These are phyloP conservation scores for Nemoura dubitans DNA, from an alignment of 2,888 invertebrate species.

Conservation along the genomic window DNA sequence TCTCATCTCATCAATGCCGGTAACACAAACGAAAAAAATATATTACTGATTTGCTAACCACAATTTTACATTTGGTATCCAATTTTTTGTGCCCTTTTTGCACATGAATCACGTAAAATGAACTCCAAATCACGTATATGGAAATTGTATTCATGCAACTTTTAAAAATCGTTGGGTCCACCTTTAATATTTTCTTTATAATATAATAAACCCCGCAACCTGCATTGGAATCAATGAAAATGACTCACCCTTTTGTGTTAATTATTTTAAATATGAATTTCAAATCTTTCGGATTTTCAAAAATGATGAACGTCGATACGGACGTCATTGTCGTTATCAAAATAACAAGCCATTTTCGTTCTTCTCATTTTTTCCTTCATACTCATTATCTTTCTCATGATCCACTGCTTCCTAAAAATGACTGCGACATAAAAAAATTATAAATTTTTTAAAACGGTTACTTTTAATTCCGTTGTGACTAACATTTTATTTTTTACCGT, in stretches of 20 bases:
- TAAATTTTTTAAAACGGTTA: background rate
- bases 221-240: background rate
- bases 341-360: slow-evolving; percentile 23
- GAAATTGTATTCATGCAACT: background rate
- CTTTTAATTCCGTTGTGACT: background rate
- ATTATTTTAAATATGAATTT: background rate
- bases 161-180: background rate
- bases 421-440: background rate
- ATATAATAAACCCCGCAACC: too few relatives aligned
- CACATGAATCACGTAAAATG: background rate
- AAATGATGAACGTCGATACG: background rate
- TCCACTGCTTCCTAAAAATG: slow-evolving; percentile 30
- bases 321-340: background rate
- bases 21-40: background rate
- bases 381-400: slow-evolving; percentile 23
- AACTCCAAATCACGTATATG: background rate
- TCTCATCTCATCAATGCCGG: slow-evolving; percentile 18
- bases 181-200: background rate
- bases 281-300: background rate
- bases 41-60: background rate
- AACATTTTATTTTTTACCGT: background rate
- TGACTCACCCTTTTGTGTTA: too few relatives aligned
- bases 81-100: too few relatives aligned
- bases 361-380: slow-evolving; percentile 33
- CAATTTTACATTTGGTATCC: background rate